A percentile compares a stretch with the other conserved stretches of the same genome.
These are phyloP conservation scores for Nettapus auritus DNA, from an alignment of 2,113 vertebrate genomes.

Conservation along the genomic window DNA sequence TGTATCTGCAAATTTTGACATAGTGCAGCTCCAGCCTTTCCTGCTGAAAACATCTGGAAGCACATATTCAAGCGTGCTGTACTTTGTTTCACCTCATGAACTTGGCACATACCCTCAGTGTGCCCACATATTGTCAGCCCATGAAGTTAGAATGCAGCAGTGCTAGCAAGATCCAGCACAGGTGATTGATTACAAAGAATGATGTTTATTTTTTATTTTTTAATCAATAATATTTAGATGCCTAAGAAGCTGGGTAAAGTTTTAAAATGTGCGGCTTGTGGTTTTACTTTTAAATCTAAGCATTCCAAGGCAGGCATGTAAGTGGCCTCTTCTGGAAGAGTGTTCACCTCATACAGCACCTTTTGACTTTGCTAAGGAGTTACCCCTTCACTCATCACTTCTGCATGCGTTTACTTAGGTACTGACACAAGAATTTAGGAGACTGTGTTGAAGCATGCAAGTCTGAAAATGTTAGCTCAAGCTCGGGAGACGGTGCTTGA, in stretches of 20 bases:
- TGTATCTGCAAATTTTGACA: background rate
- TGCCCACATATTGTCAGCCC: fast-evolving
- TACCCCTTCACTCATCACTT: background rate
- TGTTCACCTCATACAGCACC: background rate
- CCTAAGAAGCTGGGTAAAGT: background rate
- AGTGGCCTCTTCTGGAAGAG: background rate
- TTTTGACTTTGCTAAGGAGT: background rate
- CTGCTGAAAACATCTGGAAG: background rate
- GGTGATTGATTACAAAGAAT: background rate
- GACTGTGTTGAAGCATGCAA: background rate
- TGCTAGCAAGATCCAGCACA: background rate
- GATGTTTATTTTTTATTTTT: background rate
- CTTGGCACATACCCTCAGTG: background rate
- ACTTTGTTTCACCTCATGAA: background rate
- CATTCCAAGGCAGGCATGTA: background rate
- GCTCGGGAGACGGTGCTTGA: background rate
- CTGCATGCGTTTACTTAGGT: background rate
- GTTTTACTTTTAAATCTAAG: background rate
- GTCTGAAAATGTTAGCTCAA: background rate
- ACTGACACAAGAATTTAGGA: background rate
- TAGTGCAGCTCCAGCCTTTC: background rate
- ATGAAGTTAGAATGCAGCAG: background rate
- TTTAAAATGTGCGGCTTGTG: background rate
- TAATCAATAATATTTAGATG: background rate
- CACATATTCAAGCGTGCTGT: background rate